Conservation (phyloP, 1,140 invertebrate species). For the Globodera rostochiensis region DNA sequence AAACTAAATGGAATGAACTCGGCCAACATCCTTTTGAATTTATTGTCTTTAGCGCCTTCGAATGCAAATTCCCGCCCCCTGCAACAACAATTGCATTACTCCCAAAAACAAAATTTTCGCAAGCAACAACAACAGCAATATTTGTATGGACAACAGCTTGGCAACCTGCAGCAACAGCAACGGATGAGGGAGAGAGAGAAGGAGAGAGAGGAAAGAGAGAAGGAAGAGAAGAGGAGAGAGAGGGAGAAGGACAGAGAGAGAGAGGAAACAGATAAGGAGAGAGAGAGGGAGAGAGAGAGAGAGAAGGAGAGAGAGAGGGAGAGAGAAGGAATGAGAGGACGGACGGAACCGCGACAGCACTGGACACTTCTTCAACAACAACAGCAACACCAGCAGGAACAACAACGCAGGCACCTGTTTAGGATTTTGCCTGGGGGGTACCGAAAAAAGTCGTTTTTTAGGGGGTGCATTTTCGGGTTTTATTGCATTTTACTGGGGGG, state of each 20-base stretch:
- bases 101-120: constrained; percentile 19
- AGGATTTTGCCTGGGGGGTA: too few relatives aligned
- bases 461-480: too few relatives aligned
- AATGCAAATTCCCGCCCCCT: not conserved
- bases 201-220: too few relatives aligned
- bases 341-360: not conserved
- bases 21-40: not conserved
- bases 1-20: too few relatives aligned
- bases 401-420: not conserved
- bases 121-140: constrained; percentile 33
- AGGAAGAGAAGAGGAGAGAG: too few relatives aligned
- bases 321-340: constrained; percentile 6
- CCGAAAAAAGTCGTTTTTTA: too few relatives aligned
- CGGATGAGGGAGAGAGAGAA: not conserved
- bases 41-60: not conserved
- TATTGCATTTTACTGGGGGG: too few relatives aligned
- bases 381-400: not conserved
- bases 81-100: constrained; percentile 8
- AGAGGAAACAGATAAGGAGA: too few relatives aligned
- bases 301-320: too few relatives aligned
- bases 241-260: too few relatives aligned
- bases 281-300: too few relatives aligned
- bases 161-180: constrained; percentile 25
- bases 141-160: constrained; percentile 21
- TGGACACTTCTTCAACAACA: not conserved